phyloP scores from a whole-genome alignment of 1,140 invertebrate genomes.

The Nilaparvata lugens region DNA sequence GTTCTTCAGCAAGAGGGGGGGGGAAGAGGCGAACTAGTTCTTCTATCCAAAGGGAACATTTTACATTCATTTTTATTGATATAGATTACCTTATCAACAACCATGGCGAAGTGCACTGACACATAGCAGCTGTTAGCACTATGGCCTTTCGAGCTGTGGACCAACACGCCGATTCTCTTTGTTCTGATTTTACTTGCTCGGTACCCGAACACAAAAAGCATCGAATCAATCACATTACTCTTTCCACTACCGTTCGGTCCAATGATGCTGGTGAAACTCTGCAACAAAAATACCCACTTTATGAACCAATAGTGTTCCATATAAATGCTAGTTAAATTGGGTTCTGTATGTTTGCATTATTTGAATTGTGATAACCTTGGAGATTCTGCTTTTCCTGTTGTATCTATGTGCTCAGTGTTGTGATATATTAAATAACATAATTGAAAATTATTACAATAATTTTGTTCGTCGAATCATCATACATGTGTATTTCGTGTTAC shows the following conservation, averaged over 20 bases:
- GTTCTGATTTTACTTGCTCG: conserved; percentile 90
- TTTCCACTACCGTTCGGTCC: conserved; percentile 99
- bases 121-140: conserved; percentile 73
- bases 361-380: too few relatives aligned
- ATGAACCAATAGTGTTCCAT: too few relatives aligned
- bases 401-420: background rate
- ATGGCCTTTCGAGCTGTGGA: conserved; percentile 87
- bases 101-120: conserved; percentile 81
- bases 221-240: conserved; percentile 98
- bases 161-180: conserved; percentile 87
- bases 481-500: too few relatives aligned
- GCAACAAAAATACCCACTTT: conserved; percentile 37
- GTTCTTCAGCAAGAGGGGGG: too few relatives aligned
- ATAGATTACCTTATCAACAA: conserved; percentile 68
- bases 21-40: too few relatives aligned
- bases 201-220: conserved; percentile 99
- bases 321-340: background rate
- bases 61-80: too few relatives aligned
- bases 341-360: background rate
- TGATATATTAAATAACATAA: too few relatives aligned
- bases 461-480: too few relatives aligned
- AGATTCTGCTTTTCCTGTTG: too few relatives aligned
- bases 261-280: conserved; percentile 94
- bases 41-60: too few relatives aligned
- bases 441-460: too few relatives aligned